Base-by-base conservation (phyloP, 1,140 invertebrate species). In the Solenopsis fugax region DNA sequence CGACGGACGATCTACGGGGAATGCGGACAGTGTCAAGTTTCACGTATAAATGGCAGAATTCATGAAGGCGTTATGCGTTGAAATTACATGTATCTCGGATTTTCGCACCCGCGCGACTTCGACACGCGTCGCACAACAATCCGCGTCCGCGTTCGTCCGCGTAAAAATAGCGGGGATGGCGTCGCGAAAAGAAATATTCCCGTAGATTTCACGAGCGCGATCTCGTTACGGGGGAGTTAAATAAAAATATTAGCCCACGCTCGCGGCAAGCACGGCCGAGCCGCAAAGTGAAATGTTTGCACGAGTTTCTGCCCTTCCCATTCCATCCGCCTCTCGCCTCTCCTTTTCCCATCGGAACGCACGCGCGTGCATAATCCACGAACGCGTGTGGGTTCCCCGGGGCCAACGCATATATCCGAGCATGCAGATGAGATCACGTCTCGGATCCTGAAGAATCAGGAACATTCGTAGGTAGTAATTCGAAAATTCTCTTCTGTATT, bases 351-450 rank as follows among this genome's bases (percentile, higher is more conserved):
- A 84, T 84, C 69, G 80, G 54, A 75, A 84, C 80, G 80, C 67
- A 82, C 67, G 69, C 80, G 80, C 80, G 80, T 75, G 80, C 80
- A 75, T 84, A 84, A 84, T 84, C 69, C 69, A 34, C 69, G 41
- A 9, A 84, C 69, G 80, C 80, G 69, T 84, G 69, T 84, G 71
- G 69, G 80, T 84, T 84, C 80, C 54, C 24, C 41, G 80, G 69
- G 80, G 80, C 80, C 69, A 50, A 75, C 69, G 80, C 80, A 12
- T 84, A 41, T 41, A 84, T 84, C 80, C 29, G 69, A 75, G 69
- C 69, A 75, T 84, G 80, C 80, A 84, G 80, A 84, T 84, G 80
- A 84, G 80, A 84, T 84, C 80, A 84, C 80, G 80, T 84, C 80
- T 84, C 69, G 41, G 67, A 73, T 84, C 54, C 80, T 75, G 80